These are phyloP conservation scores for Thysanoteuthis rhombus DNA, from an alignment of 2,888 invertebrate species.

Conservation along the genomic window DNA sequence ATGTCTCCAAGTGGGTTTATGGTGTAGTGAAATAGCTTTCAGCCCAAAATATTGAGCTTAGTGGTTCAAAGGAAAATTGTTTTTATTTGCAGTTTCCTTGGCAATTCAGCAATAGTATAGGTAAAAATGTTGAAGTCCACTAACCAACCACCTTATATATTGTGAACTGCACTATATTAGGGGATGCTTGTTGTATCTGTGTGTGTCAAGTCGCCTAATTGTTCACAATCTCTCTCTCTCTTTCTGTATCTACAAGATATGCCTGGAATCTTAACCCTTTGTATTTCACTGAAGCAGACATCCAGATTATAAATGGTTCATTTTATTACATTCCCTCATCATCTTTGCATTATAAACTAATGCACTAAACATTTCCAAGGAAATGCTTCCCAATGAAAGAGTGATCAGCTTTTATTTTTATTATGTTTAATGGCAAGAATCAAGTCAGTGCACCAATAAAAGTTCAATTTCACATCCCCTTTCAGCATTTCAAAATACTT, in stretches of 20 bases:
- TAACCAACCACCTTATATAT: no score
- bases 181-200: no score
- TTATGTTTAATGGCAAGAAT: neutral
- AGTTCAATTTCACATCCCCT: neutral
- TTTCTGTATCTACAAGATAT: neutral
- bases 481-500: neutral
- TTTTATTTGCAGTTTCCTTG: no score
- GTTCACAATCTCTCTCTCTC: neutral
- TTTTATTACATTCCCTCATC: neutral
- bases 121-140: no score
- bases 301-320: neutral
- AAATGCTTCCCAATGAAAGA: neutral
- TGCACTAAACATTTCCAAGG: conserved; percentile 13
- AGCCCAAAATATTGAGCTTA: no score
- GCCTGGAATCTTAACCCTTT: neutral
- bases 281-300: neutral
- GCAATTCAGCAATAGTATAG: no score
- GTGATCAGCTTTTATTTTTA: neutral
- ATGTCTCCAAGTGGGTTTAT: no score
- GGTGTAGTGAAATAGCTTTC: no score
- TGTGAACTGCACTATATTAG: no score
- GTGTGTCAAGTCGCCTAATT: neutral
- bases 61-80: no score
- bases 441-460: neutral
- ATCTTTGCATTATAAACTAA: neutral